These are phyloP conservation scores for Oncorhynchus tshawytscha DNA, from an alignment of 2,113 vertebrate species.

Conservation along the genomic window DNA sequence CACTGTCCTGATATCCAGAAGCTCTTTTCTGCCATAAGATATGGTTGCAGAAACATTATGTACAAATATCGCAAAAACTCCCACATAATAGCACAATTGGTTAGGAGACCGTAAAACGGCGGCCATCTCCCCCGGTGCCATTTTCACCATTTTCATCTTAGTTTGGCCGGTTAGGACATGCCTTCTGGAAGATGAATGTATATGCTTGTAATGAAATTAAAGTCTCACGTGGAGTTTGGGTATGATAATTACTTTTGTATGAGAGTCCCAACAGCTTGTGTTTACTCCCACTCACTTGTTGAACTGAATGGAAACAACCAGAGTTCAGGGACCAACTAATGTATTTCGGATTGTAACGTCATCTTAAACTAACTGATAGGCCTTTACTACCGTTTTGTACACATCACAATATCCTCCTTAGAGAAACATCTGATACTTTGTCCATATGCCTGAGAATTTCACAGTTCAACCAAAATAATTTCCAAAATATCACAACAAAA, in stretches of 20 bases:
- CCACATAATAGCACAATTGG: no score
- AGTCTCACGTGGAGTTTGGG: background rate
- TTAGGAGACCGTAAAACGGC: no score
- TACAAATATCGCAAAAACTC: no score
- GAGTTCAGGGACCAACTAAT: conserved; percentile 6
- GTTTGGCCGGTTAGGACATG: conserved; percentile 11
- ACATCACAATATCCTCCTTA: conserved; percentile 44
- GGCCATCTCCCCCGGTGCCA: no score
- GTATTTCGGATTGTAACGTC: conserved; percentile 30
- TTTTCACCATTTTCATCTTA: background rate
- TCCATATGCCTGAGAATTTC: conserved; percentile 36
- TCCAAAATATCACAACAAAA: conserved; percentile 61
- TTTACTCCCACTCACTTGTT: background rate
- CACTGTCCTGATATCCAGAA: no score
- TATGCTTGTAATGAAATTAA: background rate
- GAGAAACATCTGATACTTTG: conserved; percentile 42
- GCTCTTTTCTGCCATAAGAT: no score
- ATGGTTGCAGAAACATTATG: no score
- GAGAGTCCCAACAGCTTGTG: background rate
- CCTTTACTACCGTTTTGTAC: conserved; percentile 16
- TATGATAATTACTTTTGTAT: background rate
- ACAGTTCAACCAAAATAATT: conserved; percentile 55
- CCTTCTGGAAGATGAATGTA: background rate
- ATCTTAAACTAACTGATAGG: conserved; percentile 35
- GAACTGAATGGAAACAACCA: background rate